Conservation (phyloP, 2,113 vertebrate genomes). For the Acrocephalus kingi region DNA sequence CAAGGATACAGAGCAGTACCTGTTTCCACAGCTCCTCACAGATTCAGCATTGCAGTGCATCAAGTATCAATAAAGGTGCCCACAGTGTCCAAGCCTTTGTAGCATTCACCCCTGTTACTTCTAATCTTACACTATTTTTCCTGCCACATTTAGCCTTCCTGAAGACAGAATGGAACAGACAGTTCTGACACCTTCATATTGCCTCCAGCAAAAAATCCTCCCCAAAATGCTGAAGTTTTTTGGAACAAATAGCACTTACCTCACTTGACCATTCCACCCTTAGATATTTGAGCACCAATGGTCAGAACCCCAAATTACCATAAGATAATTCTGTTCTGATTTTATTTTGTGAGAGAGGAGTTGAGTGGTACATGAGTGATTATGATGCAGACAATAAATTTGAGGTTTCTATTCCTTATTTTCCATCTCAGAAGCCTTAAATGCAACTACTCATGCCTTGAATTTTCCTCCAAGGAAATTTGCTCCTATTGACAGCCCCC, state of each 20-base stretch:
- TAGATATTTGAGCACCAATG: background rate
- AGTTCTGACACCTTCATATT: background rate
- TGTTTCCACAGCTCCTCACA: background rate
- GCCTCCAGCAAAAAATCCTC: background rate
- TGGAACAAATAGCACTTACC: background rate
- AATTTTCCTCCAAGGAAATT: background rate
- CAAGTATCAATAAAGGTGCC: background rate
- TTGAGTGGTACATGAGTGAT: accelerated
- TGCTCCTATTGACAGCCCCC: background rate
- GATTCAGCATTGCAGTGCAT: background rate
- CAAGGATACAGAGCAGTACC: background rate
- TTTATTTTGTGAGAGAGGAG: accelerated
- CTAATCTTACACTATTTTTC: background rate
- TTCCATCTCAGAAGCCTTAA: background rate
- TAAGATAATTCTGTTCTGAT: background rate
- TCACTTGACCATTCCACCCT: background rate
- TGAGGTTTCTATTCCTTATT: background rate
- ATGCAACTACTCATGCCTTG: background rate
- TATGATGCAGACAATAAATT: background rate
- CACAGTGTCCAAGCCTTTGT: background rate
- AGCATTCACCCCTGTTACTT: background rate
- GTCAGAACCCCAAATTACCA: background rate
- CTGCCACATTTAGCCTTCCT: background rate
- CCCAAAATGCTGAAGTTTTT: background rate
- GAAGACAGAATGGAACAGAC: background rate